Evolutionary conservation across 2,888 invertebrate genomes (phyloP).

Genomic region (Tigriopus californicus): DNA sequence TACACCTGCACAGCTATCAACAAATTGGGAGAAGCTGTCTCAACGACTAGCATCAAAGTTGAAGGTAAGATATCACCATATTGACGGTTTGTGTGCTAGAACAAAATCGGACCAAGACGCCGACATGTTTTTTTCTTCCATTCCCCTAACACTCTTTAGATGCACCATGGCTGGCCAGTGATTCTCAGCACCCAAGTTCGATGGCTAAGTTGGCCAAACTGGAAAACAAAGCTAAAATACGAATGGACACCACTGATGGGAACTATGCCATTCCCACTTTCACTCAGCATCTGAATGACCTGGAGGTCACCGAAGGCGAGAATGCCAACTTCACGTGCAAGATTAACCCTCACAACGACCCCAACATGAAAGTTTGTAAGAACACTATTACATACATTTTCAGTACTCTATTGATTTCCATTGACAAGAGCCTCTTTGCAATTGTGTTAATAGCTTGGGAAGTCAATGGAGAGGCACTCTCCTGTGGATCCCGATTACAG

Average conservation of each 20-base stretch:
- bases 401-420: neutral
- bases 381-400: neutral
- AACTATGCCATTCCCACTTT: conserved; percentile 68
- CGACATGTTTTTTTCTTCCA: neutral
- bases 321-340: conserved; percentile 76
- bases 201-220: conserved; percentile 64
- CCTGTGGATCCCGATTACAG: conserved; percentile 71
- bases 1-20: conserved; percentile 90
- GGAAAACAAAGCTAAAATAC: conserved; percentile 49
- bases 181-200: conserved; percentile 63
- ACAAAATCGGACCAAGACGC: neutral
- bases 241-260: conserved; percentile 48
- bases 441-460: conserved; percentile 63
- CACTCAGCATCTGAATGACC: conserved; percentile 73
- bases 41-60: conserved; percentile 71
- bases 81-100: neutral
- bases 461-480: conserved; percentile 72
- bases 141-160: neutral
- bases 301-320: conserved; percentile 68
- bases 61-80: conserved; percentile 30
- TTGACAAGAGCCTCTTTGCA: conserved; percentile 7
- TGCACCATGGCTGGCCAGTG: neutral
- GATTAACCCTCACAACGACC: conserved; percentile 77
- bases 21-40: conserved; percentile 78
- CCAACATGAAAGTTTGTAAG: conserved; percentile 52